Evolutionary conservation across 2,888 invertebrate genomes (phyloP), one percentile per base, ranked within the genome.

Genomic region (Sericinus montela): DNA sequence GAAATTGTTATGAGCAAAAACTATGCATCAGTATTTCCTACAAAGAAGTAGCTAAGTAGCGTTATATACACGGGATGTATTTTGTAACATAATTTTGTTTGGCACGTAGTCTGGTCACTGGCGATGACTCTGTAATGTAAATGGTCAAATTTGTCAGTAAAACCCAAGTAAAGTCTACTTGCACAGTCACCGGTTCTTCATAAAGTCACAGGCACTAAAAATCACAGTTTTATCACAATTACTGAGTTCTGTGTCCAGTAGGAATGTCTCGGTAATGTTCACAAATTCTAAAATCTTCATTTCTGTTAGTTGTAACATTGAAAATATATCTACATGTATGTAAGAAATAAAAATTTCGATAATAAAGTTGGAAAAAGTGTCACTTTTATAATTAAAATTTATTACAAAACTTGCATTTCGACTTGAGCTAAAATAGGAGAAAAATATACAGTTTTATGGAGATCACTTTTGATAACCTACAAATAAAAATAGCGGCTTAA

Each of bases 121-220:
- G 66, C 72, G 75, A 55, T 54, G 71, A 61, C 67, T 85, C 86
- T 86, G 86, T 71, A 86, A 86, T 62, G 72, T 72, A 86, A 84
- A 86, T 84, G 67, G 78, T 86, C 86, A 85, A 55, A 81, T 51
- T 66, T 70, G 72, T 86, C 75, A 86, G 71, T 79, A 71, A 69
- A 63, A 55, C 56, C 56, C 57, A 54, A 58, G 45, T 52, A 51
- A 56, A 55, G 52, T 10, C 16, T 32, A 32, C 9, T 39, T 29
- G 36, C 40, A 56, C 59, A 63, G 52, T 62, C 73, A 70, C 76
- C 75, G 56, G 72, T 73, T 72, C 65, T 71, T 75, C 69, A 60
- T 58, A 58, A 60, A 65, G 46, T 51, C 54, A 57, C 63, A 57
- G 56, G 60, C 63, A 63, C 63, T 54, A 29, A 32, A 58, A 59